Evolutionary conservation across 2,888 invertebrate species (phyloP), one percentile per base, ranked within the genome.

Genomic region (Mythimna loreyi): DNA sequence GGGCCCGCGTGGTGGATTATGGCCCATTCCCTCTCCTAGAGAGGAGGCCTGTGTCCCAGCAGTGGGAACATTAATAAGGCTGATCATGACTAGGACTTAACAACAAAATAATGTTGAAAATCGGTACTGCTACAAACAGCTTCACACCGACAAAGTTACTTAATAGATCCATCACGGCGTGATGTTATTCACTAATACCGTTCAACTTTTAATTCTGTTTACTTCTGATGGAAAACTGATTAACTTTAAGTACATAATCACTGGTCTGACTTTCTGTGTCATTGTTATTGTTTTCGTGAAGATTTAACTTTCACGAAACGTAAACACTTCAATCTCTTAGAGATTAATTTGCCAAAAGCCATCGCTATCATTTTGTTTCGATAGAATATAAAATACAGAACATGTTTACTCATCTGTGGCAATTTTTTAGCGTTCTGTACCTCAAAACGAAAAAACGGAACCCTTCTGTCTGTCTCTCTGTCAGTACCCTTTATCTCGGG

Each of bases 181-280:
- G 16, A 3, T 56, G 69, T 60, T 28, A 43, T 47, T 45, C 47
- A 19, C 45, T 33, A 28, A 36, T 30, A 33, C 25, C 16, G 59
- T 63, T 53, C 16, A 81, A 73, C 64, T 78, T 79, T 65, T 69
- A 80, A 80, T 72, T 63, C 49, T 49, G 52, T 82, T 81, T 63
- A 23, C n/a, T 33, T 21, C 67, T 49, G n/a, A 57, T 67, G 40
- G 60, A 58, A 73, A 73, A 63, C 45, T 61, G 64, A 77, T 77
- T 68, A 68, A 50, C 45, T 57, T 33, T 59, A 45, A 76, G 45
- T 57, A 64, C 28, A 33, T 40, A 66, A 63, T 49, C 50, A 66
- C 28, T 61, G 16, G 21, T 21, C 36, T 55, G 62, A 58, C 19
- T 70, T 63, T 58, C 9, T 6, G 21, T 58, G 33, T 68, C 47